A percentile compares a stretch with the other conserved stretches of the same genome.
phyloP scores from a whole-genome alignment of 1,140 invertebrate genomes.

The Euura saliciscinereae region DNA sequence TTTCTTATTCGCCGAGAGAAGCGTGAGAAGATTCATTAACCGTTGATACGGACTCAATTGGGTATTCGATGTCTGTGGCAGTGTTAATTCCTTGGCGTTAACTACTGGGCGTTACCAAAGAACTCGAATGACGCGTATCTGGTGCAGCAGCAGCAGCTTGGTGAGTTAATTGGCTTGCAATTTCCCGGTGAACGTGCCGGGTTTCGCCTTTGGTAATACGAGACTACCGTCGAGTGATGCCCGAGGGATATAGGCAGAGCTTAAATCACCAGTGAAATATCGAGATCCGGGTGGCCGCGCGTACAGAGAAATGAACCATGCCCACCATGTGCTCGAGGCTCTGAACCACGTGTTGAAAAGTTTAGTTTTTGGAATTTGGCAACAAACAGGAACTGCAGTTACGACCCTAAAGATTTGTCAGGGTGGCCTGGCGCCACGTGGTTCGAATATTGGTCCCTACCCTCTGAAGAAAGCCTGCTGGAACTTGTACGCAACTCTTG shows the following conservation, averaged over 20 bases:
- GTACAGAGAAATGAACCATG: background rate
- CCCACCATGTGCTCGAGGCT: background rate
- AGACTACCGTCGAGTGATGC: background rate
- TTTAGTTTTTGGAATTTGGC: background rate
- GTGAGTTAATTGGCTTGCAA: constrained; percentile 7
- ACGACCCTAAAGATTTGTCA: background rate
- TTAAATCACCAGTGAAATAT: constrained; percentile 3
- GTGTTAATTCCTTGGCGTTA: constrained; percentile 1
- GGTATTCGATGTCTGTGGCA: background rate
- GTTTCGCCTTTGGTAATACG: constrained; percentile 2
- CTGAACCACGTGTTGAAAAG: background rate
- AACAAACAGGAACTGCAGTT: constrained; percentile 3
- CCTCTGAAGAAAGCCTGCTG: background rate
- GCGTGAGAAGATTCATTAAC: too few species aligned
- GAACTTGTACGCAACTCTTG: background rate
- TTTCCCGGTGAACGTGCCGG: background rate
- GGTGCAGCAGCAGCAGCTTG: background rate
- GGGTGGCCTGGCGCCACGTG: constrained; percentile 3
- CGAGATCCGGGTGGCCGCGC: constrained; percentile 2
- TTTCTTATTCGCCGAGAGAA: too few species aligned
- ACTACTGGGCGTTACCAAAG: constrained; percentile 3
- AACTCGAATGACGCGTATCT: background rate
- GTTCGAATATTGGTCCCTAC: background rate
- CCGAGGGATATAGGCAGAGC: background rate
- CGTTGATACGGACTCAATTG: too few species aligned